Evolutionary conservation across 92 coral and sea anemone species (phyloP), one percentile per base, ranked within the genome.

Genomic region (Plumapathes pennacea): DNA sequence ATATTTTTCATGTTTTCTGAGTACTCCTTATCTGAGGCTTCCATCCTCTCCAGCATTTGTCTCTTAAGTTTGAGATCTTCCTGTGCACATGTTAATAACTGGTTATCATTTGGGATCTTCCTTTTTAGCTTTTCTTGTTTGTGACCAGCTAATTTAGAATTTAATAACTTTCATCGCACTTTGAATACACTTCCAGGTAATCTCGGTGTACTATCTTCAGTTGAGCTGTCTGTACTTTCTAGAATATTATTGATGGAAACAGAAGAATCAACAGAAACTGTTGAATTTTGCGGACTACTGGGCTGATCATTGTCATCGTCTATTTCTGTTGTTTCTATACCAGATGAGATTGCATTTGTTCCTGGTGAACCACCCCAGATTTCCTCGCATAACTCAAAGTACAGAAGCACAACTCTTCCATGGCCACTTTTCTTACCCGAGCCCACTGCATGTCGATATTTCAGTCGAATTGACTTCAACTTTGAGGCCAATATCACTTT

Each of bases 21-120:
- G 56, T 63, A 50, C 34, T 65, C 49, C 46, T 71, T 72, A 40
- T 71, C 84, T 32, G 54, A 42, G 70, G 47, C 42, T 22, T 70
- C 74, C 80, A 78, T 71, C 42, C 25, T 72, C 41, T 71, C 80
- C 48, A 71, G 74, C 48, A 78, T 50, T 63, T 71, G 60, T 51
- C 63, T 69, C 22, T 46, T 77, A 13, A 49, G 42, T 60, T 80
- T 14, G 24, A 73, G 42, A 31, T 80, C 81, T 28, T 80, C 80
- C 59, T 71, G 87, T 13, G 81, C 81, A 32, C 50, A 42, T 15
- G 3, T 17, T 24, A 72, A 14, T 14, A 72, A 39, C 41, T 64
- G 76, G 46, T n/a, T 62, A 49, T 78, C 74, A 26, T 8, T 13
- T 34, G 71, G 62, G 43, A 64, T 58, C 40, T 72, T 72, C 43